Base-by-base conservation (phyloP, 2,113 vertebrate genomes). In the Cisticola juncidis region DNA sequence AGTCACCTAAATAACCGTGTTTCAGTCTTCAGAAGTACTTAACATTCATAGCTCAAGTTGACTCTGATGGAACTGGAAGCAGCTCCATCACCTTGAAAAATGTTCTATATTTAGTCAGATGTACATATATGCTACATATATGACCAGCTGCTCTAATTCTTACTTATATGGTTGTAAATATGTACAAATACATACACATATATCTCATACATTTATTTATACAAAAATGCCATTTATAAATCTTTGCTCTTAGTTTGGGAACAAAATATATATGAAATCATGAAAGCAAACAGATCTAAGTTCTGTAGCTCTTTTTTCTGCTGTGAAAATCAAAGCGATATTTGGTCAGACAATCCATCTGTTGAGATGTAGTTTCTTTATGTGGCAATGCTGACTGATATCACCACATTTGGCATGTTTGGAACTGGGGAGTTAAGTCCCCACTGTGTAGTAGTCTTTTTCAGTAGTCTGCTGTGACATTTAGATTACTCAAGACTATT, bases 271-370 rank as follows among this genome's bases (percentile, higher is more conserved):
- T 51, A 77, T 16, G 29, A 56, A 82, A 73, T 47, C 11, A 42
- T 51, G 62, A 95, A 82, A 47, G 19, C 82, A 80, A 94, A 58
- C 62, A 88, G 31, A 65, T 79, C 9, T 61, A 66, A 56, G 6
- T 71, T 82, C 31, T 72, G 25, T n/a, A 77, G 17, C 18, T 68
- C 48, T 54, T 72, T 74, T 33, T 10, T 10, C 15, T 0, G 0
- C 31, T 53, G 35, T 77, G 78, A 92, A 87, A 84, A 82, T 65
- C 25, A 47, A 80, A 92, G n/a, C 0, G 1, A 24, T 94, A 68
- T 68, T 94, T 92, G 88, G 90, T 93, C 82, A 90, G 76, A 93
- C 28, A 64, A 48, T 81, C 86, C 76, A 82, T 90, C 84, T 94
- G 82, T 40, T 84, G 36, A 36, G 19, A 40, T 51, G n/a, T 14